phyloP scores from a whole-genome alignment of 2,113 vertebrate genomes.

The Solea solea region DNA sequence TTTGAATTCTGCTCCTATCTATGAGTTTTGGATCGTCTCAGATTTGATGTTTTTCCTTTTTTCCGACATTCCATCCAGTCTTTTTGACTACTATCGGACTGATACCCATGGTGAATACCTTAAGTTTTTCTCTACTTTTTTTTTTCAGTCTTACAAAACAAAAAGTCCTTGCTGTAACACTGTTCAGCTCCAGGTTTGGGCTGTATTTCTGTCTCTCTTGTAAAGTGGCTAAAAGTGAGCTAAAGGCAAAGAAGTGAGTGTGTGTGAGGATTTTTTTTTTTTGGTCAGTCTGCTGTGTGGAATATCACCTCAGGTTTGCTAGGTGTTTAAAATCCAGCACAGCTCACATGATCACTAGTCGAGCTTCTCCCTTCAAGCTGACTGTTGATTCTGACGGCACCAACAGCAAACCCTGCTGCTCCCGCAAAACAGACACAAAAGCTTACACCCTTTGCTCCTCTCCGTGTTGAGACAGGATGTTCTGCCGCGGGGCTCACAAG shows the following conservation, averaged over 20 bases:
- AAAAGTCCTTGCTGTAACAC: conserved; percentile 48
- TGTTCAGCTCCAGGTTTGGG: conserved; percentile 50
- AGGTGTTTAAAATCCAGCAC: conserved; percentile 64
- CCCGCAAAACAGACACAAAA: conserved; percentile 78
- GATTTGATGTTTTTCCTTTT: conserved; percentile 27
- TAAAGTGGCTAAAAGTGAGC: conserved; percentile 61
- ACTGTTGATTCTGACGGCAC: conserved; percentile 75
- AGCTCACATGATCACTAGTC: conserved; percentile 50
- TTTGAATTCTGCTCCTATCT: too few relatives aligned
- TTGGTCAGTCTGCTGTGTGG: conserved; percentile 57
- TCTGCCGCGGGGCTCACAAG: conserved; percentile 70
- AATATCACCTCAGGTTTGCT: conserved; percentile 77
- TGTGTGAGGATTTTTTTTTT: conserved; percentile 53
- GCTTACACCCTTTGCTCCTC: conserved; percentile 80
- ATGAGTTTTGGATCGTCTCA: too few relatives aligned
- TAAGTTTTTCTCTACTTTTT: conserved; percentile 45
- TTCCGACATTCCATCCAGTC: too few relatives aligned
- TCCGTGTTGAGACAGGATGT: conserved; percentile 70
- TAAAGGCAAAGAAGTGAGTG: conserved; percentile 53
- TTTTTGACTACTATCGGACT: background rate
- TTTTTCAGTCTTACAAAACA: conserved; percentile 59
- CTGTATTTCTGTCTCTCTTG: conserved; percentile 52
- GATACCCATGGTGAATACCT: conserved; percentile 40
- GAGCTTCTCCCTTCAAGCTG: conserved; percentile 73
- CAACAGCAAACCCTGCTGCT: conserved; percentile 66